Conservation (phyloP, 2,113 vertebrate species). For the Petromus typicus region DNA sequence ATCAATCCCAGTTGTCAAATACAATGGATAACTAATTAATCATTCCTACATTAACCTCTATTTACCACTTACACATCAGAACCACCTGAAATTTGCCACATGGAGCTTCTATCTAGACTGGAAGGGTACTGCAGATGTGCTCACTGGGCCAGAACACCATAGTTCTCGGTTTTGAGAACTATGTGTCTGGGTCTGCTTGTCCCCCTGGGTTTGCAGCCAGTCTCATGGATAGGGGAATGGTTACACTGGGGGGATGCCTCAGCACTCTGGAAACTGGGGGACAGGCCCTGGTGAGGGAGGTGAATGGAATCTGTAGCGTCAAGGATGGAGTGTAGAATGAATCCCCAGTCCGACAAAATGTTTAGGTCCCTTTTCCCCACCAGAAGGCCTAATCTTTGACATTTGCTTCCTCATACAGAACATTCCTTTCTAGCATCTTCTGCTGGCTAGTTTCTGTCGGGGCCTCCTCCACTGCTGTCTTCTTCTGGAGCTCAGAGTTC, state of each 20-base stretch:
- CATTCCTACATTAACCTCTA: not conserved
- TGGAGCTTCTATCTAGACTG: not conserved
- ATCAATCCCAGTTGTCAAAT: not conserved
- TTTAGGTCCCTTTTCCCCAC: not conserved
- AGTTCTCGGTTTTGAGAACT: not conserved
- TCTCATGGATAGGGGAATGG: not conserved
- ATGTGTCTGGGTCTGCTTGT: not conserved
- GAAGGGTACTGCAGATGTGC: not conserved
- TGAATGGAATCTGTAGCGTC: not conserved
- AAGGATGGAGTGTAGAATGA: not conserved
- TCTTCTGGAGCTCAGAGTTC: not conserved
- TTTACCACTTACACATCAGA: not conserved
- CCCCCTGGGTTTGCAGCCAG: not conserved
- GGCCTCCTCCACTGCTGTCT: not conserved
- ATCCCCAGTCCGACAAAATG: not conserved
- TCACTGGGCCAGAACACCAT: not conserved
- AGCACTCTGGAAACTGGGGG: not conserved
- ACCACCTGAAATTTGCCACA: not conserved
- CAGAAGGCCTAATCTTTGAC: not conserved
- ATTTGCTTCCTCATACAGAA: not conserved
- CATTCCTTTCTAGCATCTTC: not conserved
- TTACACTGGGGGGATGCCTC: not conserved
- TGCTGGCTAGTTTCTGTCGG: not conserved
- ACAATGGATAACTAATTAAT: not conserved
- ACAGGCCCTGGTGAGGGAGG: not conserved